phyloP scores from a whole-genome alignment of 2,888 invertebrate genomes.

The Acleris cristana region DNA sequence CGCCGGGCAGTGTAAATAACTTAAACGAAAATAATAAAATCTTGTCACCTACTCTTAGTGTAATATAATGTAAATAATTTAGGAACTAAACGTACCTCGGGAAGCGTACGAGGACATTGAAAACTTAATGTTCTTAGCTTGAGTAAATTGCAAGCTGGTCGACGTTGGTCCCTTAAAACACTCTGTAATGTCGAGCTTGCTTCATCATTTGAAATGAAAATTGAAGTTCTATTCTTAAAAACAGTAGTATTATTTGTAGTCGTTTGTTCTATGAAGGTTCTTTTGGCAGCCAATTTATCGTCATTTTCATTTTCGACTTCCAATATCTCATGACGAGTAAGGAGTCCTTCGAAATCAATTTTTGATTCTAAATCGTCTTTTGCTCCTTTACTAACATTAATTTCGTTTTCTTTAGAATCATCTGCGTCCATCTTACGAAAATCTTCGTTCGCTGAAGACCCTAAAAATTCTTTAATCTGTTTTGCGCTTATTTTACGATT shows the following conservation, averaged over 20 bases:
- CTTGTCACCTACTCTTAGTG: too few species aligned
- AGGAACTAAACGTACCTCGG: slow-evolving; percentile 58
- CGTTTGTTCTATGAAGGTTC: neutral
- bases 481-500: slow-evolving; percentile 44
- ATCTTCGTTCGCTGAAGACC: too few species aligned
- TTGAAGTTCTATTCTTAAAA: neutral
- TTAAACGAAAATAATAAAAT: too few species aligned
- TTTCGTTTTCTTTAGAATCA: slow-evolving; percentile 1
- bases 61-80: neutral
- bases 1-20: too few species aligned
- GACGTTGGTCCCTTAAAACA: slow-evolving; percentile 41
- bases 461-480: neutral
- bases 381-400: slow-evolving; percentile 43
- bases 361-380: slow-evolving; percentile 25
- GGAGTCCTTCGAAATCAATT: slow-evolving; percentile 30
- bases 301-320: slow-evolving; percentile 47
- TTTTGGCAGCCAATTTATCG: slow-evolving; percentile 38
- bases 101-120: slow-evolving; percentile 64
- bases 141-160: slow-evolving; percentile 58
- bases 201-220: slow-evolving; percentile 7
- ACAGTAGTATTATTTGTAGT: neutral
- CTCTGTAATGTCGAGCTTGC: slow-evolving; percentile 20
- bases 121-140: slow-evolving; percentile 63
- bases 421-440: too few species aligned
- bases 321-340: neutral